A percentile compares a stretch with the other conserved stretches of the same genome.
Evolutionary conservation across 35 echinoderm and acorn worm species (phyloP).

Genomic region (Acanthaster planci): DNA sequence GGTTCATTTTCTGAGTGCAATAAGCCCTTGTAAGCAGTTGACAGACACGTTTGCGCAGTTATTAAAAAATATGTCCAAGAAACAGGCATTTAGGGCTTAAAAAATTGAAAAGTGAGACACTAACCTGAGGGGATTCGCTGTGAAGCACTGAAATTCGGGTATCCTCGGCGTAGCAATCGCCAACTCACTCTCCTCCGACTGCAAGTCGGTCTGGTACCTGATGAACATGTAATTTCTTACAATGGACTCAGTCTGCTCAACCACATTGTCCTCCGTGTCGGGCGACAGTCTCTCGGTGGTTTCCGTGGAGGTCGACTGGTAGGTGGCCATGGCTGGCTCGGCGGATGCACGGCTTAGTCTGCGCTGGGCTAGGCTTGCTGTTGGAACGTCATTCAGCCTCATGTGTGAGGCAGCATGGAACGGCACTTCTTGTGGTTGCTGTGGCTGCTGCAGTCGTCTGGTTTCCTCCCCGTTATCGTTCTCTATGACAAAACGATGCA

Average conservation of each 20-base stretch:
- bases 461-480: background rate
- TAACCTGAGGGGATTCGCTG: slow-evolving; percentile 87
- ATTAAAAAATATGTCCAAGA: no score
- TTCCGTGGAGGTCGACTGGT: background rate
- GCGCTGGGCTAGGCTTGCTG: background rate
- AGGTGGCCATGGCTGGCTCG: background rate
- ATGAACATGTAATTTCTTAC: slow-evolving; percentile 90
- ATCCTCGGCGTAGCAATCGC: slow-evolving; percentile 77
- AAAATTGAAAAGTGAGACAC: background rate
- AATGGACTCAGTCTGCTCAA: slow-evolving; percentile 83
- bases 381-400: slow-evolving; percentile 6
- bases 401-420: background rate
- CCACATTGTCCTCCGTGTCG: slow-evolving; percentile 81
- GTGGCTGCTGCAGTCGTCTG: background rate
- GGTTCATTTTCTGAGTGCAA: no score
- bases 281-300: slow-evolving; percentile 42
- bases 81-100: background rate
- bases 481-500: background rate
- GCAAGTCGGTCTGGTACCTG: slow-evolving; percentile 84
- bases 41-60: no score
- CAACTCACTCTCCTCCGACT: slow-evolving; percentile 62
- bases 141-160: slow-evolving; percentile 72
- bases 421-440: background rate
- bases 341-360: background rate
- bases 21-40: no score